Evolutionary conservation across 2,797 vertebrate genomes (phyloP), one percentile per base, ranked within the genome.

Genomic region (Paratrypauchen microcephalus): DNA sequence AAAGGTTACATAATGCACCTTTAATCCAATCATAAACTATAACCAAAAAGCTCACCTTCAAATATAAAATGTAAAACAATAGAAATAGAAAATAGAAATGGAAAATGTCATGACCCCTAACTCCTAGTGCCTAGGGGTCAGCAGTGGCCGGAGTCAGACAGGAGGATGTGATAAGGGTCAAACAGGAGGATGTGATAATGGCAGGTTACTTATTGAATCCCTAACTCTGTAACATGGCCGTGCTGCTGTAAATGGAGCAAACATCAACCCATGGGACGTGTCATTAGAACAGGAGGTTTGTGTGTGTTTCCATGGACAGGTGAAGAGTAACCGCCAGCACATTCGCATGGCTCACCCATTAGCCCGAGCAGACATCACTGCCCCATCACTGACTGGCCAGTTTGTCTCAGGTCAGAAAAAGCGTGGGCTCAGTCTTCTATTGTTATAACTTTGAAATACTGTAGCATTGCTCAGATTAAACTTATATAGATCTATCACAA

Each of bases 291-390:
- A 54, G 41, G 52, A 24, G 36, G 58, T 70, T 45, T 62, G 52
- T 36, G 58, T 69, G 30, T 71, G 69, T 62, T 50, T 62, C 28
- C 26, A 15, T 69, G 63, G 50, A 75, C 57, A 67, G 75, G 73
- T 89, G 76, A 87, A 83, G 73, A 81, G 70, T 89, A 85, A 89
- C 83, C 62, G 76, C 66, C 73, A 9, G 70, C 64, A 39, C 60
- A 65, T 62, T 57, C 60, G 59, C 70, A 74, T 76, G 69, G 78
- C 47, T 76, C 73, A 87, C 18, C 69, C 73, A 85, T 88, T 85
- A 84, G 78, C 79, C 64, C 56, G 74, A 74, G 59, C 69, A 68
- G 19, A 82, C 45, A 78, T 73, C 72, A 64, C 62, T 52, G 21
- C 71, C 39, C 47, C 55, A 70, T 74, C 59, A 72, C 1, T 50